A percentile compares a stretch with the other conserved stretches of the same genome.
These are phyloP conservation scores for Trachelus stipa DNA, from an alignment of 2,888 invertebrate genomes.

Conservation along the genomic window DNA sequence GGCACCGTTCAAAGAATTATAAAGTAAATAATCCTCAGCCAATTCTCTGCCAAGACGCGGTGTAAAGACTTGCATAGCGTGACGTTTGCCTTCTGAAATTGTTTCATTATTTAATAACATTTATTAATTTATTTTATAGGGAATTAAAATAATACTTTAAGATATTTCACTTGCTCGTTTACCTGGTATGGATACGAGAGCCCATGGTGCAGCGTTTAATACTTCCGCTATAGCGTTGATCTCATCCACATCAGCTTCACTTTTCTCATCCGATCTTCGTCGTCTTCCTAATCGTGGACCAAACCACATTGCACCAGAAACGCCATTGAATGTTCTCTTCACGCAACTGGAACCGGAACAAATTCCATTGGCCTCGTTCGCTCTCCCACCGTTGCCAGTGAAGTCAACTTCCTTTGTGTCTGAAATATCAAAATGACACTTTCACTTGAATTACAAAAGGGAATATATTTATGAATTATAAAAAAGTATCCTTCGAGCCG, in stretches of 20 bases:
- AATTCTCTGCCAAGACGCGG: slow-evolving; percentile 62
- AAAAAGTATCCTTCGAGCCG: slow-evolving; percentile 58
- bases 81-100: slow-evolving; percentile 52
- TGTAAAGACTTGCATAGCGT: slow-evolving; percentile 61
- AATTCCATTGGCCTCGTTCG: slow-evolving; percentile 28
- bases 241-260: slow-evolving; percentile 51
- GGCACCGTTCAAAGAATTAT: slow-evolving; percentile 32
- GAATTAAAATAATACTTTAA: not conserved
- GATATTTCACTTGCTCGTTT: slow-evolving; percentile 8
- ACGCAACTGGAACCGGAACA: slow-evolving; percentile 51
- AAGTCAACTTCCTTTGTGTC: slow-evolving; percentile 34
- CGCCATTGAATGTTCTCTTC: slow-evolving; percentile 45
- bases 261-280: slow-evolving; percentile 60
- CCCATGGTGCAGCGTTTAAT: slow-evolving; percentile 64
- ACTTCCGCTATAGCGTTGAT: slow-evolving; percentile 61
- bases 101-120: not conserved
- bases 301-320: slow-evolving; percentile 68
- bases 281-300: slow-evolving; percentile 70
- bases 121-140: not conserved
- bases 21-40: slow-evolving; percentile 42
- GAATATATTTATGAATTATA: not conserved
- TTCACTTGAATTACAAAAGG: not conserved
- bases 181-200: slow-evolving; percentile 64
- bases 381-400: slow-evolving; percentile 17
- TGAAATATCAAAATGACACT: slow-evolving; percentile 10